phyloP scores from a whole-genome alignment of 2,113 vertebrate genomes.

The Isichthys henryi region DNA sequence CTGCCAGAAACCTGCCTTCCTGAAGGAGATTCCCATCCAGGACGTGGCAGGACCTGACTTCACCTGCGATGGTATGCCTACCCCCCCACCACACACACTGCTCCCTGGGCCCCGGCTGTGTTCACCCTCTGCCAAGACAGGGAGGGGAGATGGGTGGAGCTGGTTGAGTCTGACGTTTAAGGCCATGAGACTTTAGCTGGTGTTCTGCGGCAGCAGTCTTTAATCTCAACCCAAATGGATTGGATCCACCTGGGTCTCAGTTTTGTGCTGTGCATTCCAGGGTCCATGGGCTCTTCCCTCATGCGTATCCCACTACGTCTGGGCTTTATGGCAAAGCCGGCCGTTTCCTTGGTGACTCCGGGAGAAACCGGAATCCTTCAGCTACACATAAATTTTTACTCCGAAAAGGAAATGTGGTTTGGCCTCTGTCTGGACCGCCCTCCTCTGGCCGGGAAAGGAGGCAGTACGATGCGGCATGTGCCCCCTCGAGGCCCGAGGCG shows the following conservation, averaged over 20 bases:
- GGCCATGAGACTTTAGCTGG: not conserved
- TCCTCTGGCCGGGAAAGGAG: slow-evolving; percentile 13
- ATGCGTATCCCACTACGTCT: slow-evolving; percentile 12
- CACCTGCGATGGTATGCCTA: slow-evolving; percentile 81
- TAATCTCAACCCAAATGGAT: not conserved
- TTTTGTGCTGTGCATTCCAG: not conserved
- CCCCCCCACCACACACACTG: not conserved
- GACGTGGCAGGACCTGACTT: slow-evolving; percentile 93
- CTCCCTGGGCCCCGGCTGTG: not conserved
- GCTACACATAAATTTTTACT: slow-evolving; percentile 43
- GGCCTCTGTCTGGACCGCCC: slow-evolving; percentile 33
- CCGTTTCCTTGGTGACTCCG: slow-evolving; percentile 16
- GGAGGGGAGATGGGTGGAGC: not conserved
- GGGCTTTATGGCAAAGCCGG: slow-evolving; percentile 16
- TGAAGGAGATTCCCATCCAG: slow-evolving; percentile 98
- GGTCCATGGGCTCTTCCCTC: not conserved
- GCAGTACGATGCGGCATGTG: slow-evolving; percentile 17
- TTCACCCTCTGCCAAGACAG: not conserved
- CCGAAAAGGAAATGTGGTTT: slow-evolving; percentile 46
- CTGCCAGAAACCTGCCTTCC: slow-evolving; percentile 90
- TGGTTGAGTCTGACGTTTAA: not conserved
- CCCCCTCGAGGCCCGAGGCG: not conserved
- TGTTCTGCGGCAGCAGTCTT: not conserved
- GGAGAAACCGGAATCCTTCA: slow-evolving; percentile 19
- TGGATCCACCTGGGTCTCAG: not conserved